A percentile compares a stretch with the other conserved stretches of the same genome.
Evolutionary conservation across 2,797 vertebrate species (phyloP).

Genomic region (Syngnathus rostellatus): DNA sequence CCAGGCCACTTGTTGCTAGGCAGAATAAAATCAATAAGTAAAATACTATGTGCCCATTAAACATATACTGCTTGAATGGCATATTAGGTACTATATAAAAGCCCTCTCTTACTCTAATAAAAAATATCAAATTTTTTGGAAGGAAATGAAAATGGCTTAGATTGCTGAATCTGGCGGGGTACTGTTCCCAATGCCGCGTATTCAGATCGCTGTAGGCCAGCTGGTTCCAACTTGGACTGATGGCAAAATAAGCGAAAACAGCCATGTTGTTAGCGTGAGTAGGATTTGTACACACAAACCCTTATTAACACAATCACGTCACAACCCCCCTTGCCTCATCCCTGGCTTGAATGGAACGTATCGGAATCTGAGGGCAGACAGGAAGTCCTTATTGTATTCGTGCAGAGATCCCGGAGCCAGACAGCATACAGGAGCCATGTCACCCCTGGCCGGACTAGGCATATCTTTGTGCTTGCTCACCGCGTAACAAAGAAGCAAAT

Average conservation of each 20-base stretch:
- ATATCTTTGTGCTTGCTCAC: constrained; percentile 83
- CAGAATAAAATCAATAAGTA: neutral
- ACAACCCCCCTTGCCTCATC: constrained; percentile 41
- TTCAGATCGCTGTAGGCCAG: constrained; percentile 16
- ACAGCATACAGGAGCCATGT: constrained; percentile 74
- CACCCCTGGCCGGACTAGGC: constrained; percentile 65
- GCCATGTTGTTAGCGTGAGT: constrained; percentile 41
- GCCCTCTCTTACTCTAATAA: neutral
- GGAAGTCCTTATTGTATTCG: constrained; percentile 72
- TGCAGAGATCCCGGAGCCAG: constrained; percentile 76
- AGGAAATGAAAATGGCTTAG: neutral
- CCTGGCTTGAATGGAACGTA: constrained; percentile 51
- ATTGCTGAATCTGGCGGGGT: neutral
- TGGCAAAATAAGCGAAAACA: constrained; percentile 27
- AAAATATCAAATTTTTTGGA: neutral
- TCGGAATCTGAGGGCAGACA: constrained; percentile 62
- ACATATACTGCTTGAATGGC: neutral
- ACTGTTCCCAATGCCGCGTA: neutral
- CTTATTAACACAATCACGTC: constrained; percentile 47
- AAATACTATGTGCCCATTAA: neutral
- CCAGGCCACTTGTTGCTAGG: neutral
- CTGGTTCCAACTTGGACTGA: constrained; percentile 15
- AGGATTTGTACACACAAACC: constrained; percentile 21
- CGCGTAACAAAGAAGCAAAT: constrained; percentile 81
- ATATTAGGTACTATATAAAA: neutral